Percentiles rank a stretch among this genome's conserved stretches.
These are phyloP conservation scores for Rhyzopertha dominica DNA, from an alignment of 1,140 invertebrate genomes.

Conservation along the genomic window DNA sequence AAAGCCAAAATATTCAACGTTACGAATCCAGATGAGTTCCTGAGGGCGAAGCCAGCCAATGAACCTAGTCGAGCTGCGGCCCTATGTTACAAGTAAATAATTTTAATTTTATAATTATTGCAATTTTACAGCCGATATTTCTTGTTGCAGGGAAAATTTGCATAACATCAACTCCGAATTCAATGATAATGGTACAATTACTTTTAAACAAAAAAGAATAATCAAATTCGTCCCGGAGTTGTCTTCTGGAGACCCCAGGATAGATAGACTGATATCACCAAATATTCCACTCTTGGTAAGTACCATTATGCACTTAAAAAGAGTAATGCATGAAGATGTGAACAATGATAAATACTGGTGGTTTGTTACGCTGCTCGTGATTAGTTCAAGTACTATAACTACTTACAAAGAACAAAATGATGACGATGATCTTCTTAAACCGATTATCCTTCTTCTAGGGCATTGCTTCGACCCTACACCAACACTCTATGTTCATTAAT, in stretches of 20 bases:
- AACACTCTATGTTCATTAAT: slow-evolving; percentile 57
- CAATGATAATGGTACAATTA: slow-evolving; percentile 70
- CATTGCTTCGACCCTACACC: slow-evolving; percentile 54
- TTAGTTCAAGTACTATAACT: too few species aligned
- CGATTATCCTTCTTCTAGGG: slow-evolving; percentile 50
- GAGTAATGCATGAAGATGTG: not conserved
- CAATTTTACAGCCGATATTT: too few species aligned
- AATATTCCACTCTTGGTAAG: slow-evolving; percentile 78
- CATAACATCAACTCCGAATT: slow-evolving; percentile 62
- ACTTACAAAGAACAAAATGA: too few species aligned
- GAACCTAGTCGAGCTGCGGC: slow-evolving; percentile 70
- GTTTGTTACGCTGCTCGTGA: too few species aligned
- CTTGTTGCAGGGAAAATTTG: slow-evolving; percentile 69
- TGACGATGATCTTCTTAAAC: too few species aligned
- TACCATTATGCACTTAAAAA: not conserved
- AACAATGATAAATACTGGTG: too few species aligned
- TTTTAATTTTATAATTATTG: slow-evolving; percentile 1
- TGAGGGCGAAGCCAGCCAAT: slow-evolving; percentile 63
- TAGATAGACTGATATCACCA: slow-evolving; percentile 61
- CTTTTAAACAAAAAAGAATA: slow-evolving; percentile 63
- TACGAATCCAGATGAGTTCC: slow-evolving; percentile 70
- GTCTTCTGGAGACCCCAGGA: slow-evolving; percentile 61
- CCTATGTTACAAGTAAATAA: slow-evolving; percentile 79
- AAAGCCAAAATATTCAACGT: slow-evolving; percentile 81
- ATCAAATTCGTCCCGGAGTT: slow-evolving; percentile 62